phyloP scores from a whole-genome alignment of 2,113 vertebrate species.

The Catharus fuscescens region DNA sequence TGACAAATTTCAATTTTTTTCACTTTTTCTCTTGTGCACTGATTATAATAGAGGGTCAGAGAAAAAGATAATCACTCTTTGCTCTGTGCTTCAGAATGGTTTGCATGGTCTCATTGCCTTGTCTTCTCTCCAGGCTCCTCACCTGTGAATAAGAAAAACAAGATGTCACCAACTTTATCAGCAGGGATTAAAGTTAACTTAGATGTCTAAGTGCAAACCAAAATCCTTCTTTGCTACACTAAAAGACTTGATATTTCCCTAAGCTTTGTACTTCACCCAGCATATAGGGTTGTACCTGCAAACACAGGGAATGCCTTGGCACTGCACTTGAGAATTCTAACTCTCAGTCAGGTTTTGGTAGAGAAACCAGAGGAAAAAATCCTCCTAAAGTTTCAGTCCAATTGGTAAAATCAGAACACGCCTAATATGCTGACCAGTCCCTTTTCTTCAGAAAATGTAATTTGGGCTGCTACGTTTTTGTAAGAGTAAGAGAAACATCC shows the following conservation, averaged over 20 bases:
- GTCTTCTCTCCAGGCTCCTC: neutral
- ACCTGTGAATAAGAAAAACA: neutral
- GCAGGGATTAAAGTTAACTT: neutral
- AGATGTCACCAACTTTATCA: neutral
- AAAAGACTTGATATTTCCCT: neutral
- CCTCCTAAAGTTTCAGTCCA: neutral
- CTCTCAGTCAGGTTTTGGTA: neutral
- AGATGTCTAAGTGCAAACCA: neutral
- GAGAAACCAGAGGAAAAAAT: neutral
- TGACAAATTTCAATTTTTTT: neutral
- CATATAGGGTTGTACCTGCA: neutral
- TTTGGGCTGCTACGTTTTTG: neutral
- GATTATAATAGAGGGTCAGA: neutral
- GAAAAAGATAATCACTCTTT: neutral
- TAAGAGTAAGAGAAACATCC: neutral
- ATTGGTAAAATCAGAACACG: neutral
- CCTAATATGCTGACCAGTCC: neutral
- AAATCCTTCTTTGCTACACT: neutral
- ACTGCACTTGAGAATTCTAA: neutral
- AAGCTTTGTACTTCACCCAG: neutral
- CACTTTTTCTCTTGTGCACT: neutral
- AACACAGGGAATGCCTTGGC: neutral
- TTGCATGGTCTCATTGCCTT: neutral
- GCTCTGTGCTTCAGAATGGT: neutral
- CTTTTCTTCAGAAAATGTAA: neutral